phyloP scores from a whole-genome alignment of 1,140 invertebrate genomes.

The Drosophila aff. region DNA sequence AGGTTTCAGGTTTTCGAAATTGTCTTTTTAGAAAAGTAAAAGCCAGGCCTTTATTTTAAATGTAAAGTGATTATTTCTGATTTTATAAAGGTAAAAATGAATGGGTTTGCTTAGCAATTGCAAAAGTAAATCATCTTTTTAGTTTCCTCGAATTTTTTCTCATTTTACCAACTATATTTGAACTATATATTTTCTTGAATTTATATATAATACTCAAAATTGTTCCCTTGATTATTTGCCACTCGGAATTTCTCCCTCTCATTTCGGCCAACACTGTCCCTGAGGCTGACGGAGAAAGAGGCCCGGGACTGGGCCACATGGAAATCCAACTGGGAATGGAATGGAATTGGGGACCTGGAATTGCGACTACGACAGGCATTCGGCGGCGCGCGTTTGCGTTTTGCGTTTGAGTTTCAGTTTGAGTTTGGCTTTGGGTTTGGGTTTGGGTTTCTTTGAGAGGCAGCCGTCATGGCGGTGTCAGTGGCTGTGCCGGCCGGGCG shows the following conservation, averaged over 20 bases:
- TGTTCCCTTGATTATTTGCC: background rate
- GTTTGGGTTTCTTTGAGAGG: slow-evolving; percentile 67
- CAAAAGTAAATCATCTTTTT: background rate
- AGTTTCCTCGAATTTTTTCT: background rate
- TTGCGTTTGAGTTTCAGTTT: slow-evolving; percentile 26
- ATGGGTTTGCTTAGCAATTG: background rate
- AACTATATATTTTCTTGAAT: too few relatives aligned
- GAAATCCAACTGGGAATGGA: slow-evolving; percentile 31
- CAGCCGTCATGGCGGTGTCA: slow-evolving; percentile 79
- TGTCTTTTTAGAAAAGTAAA: background rate
- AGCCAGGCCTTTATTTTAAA: background rate
- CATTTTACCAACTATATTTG: background rate
- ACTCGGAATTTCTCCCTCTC: background rate
- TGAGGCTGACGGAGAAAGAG: slow-evolving; percentile 20
- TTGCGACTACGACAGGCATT: slow-evolving; percentile 44
- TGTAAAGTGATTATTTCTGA: too few relatives aligned
- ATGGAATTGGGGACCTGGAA: slow-evolving; percentile 36
- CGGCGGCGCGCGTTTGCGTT: slow-evolving; percentile 45
- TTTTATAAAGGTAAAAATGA: background rate
- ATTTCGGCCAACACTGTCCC: slow-evolving; percentile 17
- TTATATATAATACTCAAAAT: background rate
- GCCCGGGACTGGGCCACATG: slow-evolving; percentile 21
- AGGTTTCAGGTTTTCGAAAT: too few relatives aligned
- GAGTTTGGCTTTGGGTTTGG: slow-evolving; percentile 20
- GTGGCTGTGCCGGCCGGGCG: slow-evolving; percentile 73